Base-by-base conservation (phyloP, 2,797 vertebrate genomes). In the Alosa sapidissima region DNA sequence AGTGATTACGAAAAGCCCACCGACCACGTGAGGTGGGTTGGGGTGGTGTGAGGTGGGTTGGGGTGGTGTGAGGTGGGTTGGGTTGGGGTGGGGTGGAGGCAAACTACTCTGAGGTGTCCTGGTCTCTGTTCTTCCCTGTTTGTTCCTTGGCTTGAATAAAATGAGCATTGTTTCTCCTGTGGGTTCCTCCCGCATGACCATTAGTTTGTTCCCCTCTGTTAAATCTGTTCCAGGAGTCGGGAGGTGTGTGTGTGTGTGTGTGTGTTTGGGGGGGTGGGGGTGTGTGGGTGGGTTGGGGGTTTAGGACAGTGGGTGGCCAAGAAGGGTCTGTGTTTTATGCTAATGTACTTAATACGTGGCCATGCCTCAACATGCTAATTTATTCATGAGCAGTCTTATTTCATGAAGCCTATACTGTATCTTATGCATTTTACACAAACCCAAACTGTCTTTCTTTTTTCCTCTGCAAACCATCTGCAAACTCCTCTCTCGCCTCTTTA, bases 301-400 rank as follows among this genome's bases (percentile, higher is more conserved):
- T 9, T 52, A 68, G 24, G 68, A 41, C 68, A 75, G 68, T 75
- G 52, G 81, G 81, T 52, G 54, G 81, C 16, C 48, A 14, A 41
- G 49, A 24, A 41, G 24, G 52, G 51, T 52, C 51, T 54, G 51
- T 55, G 81, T 21, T 52, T 82, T 82, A 82, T 82, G 81, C 33
- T 36, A 82, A 82, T 82, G 81, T 33, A 1, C 13, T 82, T 82
- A 83, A 83, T 60, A 33, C 41, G n/a, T 83, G 82, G 82, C 41
- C 36, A 54, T 5, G 19, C 82, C 82, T 19, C 9, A 41, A 11
- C 68, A 5, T 41, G 68, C 55, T 83, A 1, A 62, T 41, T 83
- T 36, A 83, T 83, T 83, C 28, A 83, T 83, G 28, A 45, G 36
- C 14, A 65, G 60, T n/a, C n/a, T n/a, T 65, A 28, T 9, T 24